Evolutionary conservation across 2,888 invertebrate genomes (phyloP), one percentile per base, ranked within the genome.

Genomic region (Xylota segnis): DNA sequence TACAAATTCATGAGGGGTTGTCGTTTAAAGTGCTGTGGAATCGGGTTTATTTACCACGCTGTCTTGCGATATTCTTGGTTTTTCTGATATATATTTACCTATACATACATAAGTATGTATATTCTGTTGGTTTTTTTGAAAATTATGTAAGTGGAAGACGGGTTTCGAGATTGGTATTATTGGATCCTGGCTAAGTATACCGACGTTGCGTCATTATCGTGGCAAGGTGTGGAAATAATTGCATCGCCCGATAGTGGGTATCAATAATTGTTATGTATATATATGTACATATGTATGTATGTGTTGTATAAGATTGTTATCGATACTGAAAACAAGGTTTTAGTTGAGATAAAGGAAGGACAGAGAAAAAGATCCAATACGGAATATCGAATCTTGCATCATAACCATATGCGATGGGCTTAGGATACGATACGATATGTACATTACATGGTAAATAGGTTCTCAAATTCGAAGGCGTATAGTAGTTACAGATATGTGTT

Each of bases 1-100:
- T 61, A 72, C 59, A 37, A 72, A 72, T 72, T 59, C 61, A 72
- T 40, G 59, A 23, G 34, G 59, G 50, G 58, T 32, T 9, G 58
- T 45, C 47, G 43, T 58, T 18, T 47, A 58, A 50, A 37, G 37
- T 65, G 50, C 43, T 16, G n/a, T 27, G 27, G 61, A 50, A 12
- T 40, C 14, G 59, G 37, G 50, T 40, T 66, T 32, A 34, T 66
- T 43, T 43, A 43, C 43, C 37, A 27, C 37, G 32, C n/a, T 27
- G 34, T 59, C 56, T 50, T 34, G 63, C 29, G 32, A n/a, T 65
- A 58, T 56, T 47, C 50, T 58, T 45, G 18, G 43, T 16, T 34
- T 58, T 43, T 43, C 43, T 14, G 6, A 14, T 14, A 0, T 43
- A 45, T 14, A n/a, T n/a, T n/a, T n/a, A n/a, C n/a, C n/a, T n/a